Evolutionary conservation across 2,888 invertebrate species (phyloP).

Genomic region (Orgyia antiqua): DNA sequence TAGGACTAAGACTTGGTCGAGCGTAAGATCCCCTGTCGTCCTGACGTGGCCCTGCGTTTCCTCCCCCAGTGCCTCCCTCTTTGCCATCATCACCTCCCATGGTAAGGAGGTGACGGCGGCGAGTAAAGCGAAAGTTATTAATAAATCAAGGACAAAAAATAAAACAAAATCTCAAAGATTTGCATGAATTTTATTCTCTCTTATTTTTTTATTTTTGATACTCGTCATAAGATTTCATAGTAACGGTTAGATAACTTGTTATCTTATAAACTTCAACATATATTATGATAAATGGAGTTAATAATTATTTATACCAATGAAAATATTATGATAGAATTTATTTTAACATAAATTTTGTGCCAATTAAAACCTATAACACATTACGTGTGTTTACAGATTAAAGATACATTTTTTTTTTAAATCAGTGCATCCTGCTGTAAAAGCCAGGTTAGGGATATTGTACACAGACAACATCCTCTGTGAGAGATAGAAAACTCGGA

Average conservation of each 20-base stretch:
- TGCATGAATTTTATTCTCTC: slow-evolving; percentile 66
- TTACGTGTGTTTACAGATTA: too few species aligned
- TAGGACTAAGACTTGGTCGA: not conserved
- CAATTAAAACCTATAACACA: slow-evolving; percentile 1
- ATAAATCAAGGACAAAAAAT: too few species aligned
- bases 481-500: too few species aligned
- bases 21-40: not conserved
- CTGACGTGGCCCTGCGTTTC: too few species aligned
- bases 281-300: slow-evolving; percentile 38
- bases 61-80: too few species aligned
- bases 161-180: slow-evolving; percentile 7
- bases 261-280: slow-evolving; percentile 55
- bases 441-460: too few species aligned
- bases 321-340: slow-evolving; percentile 22
- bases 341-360: slow-evolving; percentile 14
- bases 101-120: too few species aligned
- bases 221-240: slow-evolving; percentile 72
- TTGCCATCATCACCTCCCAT: too few species aligned
- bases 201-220: slow-evolving; percentile 62
- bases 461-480: too few species aligned
- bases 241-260: slow-evolving; percentile 68
- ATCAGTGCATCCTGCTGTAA: too few species aligned
- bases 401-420: too few species aligned
- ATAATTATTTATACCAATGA: slow-evolving; percentile 34
- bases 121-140: too few species aligned